phyloP scores from a whole-genome alignment of 1,140 invertebrate species.

The Maconellicoccus hirsutus region DNA sequence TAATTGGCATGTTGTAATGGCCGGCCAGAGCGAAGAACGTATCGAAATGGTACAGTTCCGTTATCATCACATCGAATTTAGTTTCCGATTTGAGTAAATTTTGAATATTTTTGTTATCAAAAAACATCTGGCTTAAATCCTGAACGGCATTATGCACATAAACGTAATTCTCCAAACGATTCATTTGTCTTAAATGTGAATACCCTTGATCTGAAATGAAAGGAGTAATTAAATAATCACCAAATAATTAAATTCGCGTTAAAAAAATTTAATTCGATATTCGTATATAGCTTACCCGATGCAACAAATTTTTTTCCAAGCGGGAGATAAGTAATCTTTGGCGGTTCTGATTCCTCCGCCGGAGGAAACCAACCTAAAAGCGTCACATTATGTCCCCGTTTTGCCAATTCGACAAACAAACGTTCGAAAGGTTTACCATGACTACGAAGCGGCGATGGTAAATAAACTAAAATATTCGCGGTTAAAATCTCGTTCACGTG shows the following conservation, averaged over 20 bases:
- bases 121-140: not conserved
- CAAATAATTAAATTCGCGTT: too few species aligned
- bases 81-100: not conserved
- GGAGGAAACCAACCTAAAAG: slow-evolving; percentile 38
- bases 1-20: slow-evolving; percentile 38
- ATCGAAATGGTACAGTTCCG: slow-evolving; percentile 28
- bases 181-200: too few species aligned
- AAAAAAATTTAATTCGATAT: too few species aligned
- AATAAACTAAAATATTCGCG: too few species aligned
- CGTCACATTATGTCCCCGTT: slow-evolving; percentile 33
- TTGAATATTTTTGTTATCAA: not conserved
- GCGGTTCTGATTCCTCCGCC: slow-evolving; percentile 29
- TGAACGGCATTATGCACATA: too few species aligned
- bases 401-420: slow-evolving; percentile 32
- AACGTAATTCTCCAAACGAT: too few species aligned
- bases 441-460: too few species aligned
- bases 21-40: slow-evolving; percentile 31
- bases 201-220: too few species aligned
- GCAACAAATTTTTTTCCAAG: not conserved
- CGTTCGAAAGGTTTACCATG: slow-evolving; percentile 34
- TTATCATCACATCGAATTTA: slow-evolving; percentile 28
- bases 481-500: too few species aligned
- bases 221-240: too few species aligned
- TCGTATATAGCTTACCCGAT: too few species aligned
- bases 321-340: not conserved